Percentiles rank a stretch among this genome's conserved stretches.
phyloP scores from a whole-genome alignment of 2,888 invertebrate genomes.

The Drosophila anomalata region DNA sequence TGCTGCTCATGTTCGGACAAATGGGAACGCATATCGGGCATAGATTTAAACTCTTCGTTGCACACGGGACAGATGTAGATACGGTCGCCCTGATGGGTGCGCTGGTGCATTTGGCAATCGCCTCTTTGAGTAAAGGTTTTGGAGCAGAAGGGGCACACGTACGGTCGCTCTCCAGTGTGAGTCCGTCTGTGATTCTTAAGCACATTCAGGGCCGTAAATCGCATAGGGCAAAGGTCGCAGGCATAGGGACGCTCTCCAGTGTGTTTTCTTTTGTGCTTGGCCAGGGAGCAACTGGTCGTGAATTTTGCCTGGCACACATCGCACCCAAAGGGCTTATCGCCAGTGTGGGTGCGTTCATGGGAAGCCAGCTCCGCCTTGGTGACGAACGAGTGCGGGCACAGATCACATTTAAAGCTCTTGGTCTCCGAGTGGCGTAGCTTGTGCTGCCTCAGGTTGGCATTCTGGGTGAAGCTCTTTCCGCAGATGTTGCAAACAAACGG shows the following conservation, averaged over 20 bases:
- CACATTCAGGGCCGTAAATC: conserved; percentile 86
- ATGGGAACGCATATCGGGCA: conserved; percentile 85
- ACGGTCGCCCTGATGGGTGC: conserved; percentile 85
- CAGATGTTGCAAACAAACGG: conserved; percentile 86
- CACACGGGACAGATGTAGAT: conserved; percentile 76
- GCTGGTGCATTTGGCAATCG: conserved; percentile 86
- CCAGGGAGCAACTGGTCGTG: conserved; percentile 86
- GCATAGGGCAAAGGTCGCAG: conserved; percentile 86
- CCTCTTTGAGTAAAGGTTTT: conserved; percentile 86
- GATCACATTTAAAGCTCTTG: conserved; percentile 83
- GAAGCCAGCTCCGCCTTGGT: conserved; percentile 85
- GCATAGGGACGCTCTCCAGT: conserved; percentile 86
- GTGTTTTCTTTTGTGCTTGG: conserved; percentile 86
- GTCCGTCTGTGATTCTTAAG: conserved; percentile 86
- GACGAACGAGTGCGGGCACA: conserved; percentile 84
- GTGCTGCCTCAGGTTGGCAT: conserved; percentile 86
- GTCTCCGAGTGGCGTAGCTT: conserved; percentile 86
- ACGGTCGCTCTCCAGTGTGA: conserved; percentile 86
- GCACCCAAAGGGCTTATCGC: conserved; percentile 87
- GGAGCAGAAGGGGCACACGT: conserved; percentile 85
- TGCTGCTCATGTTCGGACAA: conserved; percentile 83
- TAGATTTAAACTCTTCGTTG: conserved; percentile 84
- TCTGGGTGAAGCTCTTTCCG: conserved; percentile 86
- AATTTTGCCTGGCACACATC: conserved; percentile 86
- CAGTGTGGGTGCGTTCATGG: conserved; percentile 86